Evolutionary conservation across 92 coral and sea anemone species (phyloP).

Genomic region (Virgularia gustaviana): DNA sequence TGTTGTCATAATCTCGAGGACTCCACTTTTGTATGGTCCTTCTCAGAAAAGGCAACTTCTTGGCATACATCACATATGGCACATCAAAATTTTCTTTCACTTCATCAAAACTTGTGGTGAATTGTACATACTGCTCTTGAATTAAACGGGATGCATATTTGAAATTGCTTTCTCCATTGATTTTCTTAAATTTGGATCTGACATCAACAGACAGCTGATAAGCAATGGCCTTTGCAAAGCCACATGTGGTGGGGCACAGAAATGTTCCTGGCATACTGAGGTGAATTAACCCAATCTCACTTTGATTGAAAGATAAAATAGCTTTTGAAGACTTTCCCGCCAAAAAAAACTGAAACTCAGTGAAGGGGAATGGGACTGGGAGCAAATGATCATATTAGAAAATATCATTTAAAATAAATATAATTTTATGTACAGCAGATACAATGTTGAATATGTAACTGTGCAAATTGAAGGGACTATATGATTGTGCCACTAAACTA

Average conservation of each 20-base stretch:
- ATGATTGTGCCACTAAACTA: too few species aligned
- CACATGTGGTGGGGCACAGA: conserved; percentile 60
- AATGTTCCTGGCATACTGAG: conserved; percentile 57
- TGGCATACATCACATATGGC: conserved; percentile 33
- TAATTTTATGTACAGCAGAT: neutral
- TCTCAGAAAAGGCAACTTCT: conserved; percentile 51
- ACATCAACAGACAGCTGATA: conserved; percentile 37
- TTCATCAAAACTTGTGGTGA: conserved; percentile 11
- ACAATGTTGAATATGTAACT: too few species aligned
- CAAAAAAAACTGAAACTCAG: neutral
- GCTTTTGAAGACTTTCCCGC: neutral
- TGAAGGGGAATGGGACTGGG: neutral
- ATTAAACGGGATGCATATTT: conserved; percentile 48
- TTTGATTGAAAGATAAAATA: neutral
- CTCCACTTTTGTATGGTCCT: conserved; percentile 50
- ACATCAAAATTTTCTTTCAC: conserved; percentile 36
- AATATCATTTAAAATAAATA: neutral
- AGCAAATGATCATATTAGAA: neutral
- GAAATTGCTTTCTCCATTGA: conserved; percentile 40
- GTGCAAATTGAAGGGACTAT: too few species aligned
- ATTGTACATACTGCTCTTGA: conserved; percentile 45
- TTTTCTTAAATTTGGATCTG: conserved; percentile 24
- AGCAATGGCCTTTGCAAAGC: conserved; percentile 53
- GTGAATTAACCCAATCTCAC: neutral
- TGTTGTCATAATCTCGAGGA: conserved; percentile 43